phyloP scores from a whole-genome alignment of 2,888 invertebrate genomes.

The Torymus texanus region DNA sequence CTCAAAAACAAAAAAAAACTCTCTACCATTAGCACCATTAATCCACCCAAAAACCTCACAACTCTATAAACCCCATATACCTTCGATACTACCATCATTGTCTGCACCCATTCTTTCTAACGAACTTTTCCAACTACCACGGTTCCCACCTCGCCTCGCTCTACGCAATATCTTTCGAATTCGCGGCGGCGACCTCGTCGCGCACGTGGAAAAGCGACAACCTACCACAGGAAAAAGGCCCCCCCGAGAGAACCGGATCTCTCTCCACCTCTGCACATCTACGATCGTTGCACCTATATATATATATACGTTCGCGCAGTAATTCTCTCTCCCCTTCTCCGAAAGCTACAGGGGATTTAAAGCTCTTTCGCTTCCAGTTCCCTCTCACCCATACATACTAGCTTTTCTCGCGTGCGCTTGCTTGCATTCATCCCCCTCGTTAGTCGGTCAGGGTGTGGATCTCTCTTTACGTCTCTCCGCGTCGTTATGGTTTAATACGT shows the following conservation, averaged over 20 bases:
- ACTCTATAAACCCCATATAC: too few species aligned
- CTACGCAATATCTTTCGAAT: too few species aligned
- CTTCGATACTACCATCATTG: too few species aligned
- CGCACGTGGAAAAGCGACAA: too few species aligned
- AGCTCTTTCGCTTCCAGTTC: conserved; percentile 37
- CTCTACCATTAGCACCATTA: too few species aligned
- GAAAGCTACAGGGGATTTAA: conserved; percentile 33
- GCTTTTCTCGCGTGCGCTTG: conserved; percentile 30
- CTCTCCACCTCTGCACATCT: too few species aligned
- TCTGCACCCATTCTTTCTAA: too few species aligned
- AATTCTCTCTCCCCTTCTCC: conserved; percentile 1
- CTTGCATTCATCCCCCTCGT: conserved; percentile 41
- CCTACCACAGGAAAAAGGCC: conserved; percentile 16
- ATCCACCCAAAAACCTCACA: too few species aligned
- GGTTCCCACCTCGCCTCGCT: too few species aligned
- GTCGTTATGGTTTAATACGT: conserved; percentile 52
- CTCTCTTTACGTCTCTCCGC: not conserved
- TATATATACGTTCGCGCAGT: not conserved
- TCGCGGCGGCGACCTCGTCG: too few species aligned
- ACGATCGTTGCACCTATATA: not conserved
- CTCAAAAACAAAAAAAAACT: too few species aligned
- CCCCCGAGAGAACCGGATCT: not conserved
- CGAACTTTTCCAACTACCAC: too few species aligned
- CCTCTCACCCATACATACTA: not conserved
- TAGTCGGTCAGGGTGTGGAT: conserved; percentile 26